Conservation (phyloP, 2,113 vertebrate genomes). For the Atrichornis clamosus region DNA sequence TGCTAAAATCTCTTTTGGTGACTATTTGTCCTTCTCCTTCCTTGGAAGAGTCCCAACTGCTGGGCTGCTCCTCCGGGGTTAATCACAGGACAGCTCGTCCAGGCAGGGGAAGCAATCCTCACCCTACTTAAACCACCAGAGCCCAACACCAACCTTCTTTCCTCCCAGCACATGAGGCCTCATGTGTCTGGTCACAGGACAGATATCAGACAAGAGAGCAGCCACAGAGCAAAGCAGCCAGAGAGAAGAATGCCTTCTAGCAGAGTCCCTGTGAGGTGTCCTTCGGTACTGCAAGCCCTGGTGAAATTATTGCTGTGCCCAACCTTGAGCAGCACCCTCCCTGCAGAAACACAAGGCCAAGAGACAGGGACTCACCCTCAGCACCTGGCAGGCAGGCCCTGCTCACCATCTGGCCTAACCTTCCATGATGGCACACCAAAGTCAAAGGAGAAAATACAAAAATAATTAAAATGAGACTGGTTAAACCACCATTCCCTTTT, state of each 20-base stretch:
- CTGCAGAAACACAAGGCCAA: neutral
- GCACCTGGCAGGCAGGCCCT: neutral
- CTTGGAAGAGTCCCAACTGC: neutral
- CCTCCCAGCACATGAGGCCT: neutral
- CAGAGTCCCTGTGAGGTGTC: neutral
- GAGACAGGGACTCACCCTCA: neutral
- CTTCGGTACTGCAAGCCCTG: fast-evolving
- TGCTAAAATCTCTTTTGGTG: neutral
- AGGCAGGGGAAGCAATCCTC: neutral
- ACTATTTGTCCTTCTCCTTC: neutral
- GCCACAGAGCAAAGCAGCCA: neutral
- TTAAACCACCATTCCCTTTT: neutral
- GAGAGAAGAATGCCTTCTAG: neutral
- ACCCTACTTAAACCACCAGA: neutral
- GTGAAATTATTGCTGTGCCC: fast-evolving
- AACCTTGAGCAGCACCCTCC: neutral
- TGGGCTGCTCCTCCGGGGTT: neutral
- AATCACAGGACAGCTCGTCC: neutral
- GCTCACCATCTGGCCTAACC: neutral
- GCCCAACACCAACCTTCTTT: neutral
- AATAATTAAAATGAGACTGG: neutral
- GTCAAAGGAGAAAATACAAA: neutral
- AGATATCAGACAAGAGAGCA: neutral
- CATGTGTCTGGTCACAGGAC: neutral
- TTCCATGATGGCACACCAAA: neutral